Conservation (phyloP, 2,888 invertebrate genomes). For the Palloptera scutellata region DNA sequence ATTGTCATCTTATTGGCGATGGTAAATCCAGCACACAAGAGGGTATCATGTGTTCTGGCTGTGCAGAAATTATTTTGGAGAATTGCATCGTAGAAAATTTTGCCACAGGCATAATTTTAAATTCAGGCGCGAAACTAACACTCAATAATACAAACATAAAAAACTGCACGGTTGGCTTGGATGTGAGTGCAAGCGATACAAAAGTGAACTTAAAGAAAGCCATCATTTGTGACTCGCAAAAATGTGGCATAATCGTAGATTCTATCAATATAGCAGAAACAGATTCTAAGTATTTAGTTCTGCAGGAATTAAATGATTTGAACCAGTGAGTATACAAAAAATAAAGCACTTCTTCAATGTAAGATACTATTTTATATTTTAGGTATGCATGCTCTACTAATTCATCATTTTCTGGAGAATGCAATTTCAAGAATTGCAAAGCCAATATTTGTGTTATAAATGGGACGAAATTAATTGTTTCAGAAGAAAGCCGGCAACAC, state of each 20-base stretch:
- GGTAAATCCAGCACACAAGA: conserved; percentile 67
- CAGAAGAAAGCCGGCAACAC: conserved; percentile 9
- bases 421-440: conserved; percentile 37
- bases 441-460: conserved; percentile 38
- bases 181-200: conserved; percentile 51
- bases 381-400: conserved; percentile 26
- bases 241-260: conserved; percentile 67
- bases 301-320: conserved; percentile 35
- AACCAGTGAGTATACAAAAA: conserved; percentile 35
- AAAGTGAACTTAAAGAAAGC: conserved; percentile 65
- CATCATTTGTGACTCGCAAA: conserved; percentile 63
- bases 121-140: conserved; percentile 60
- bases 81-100: conserved; percentile 67
- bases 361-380: not conserved
- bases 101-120: conserved; percentile 66
- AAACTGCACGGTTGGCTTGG: conserved; percentile 54
- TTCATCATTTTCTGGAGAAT: conserved; percentile 37
- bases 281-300: conserved; percentile 40
- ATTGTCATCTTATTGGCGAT: conserved; percentile 67
- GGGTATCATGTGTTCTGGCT: conserved; percentile 66
- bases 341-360: not conserved
- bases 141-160: conserved; percentile 50
- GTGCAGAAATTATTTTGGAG: conserved; percentile 61
- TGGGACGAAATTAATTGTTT: conserved; percentile 28
- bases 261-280: conserved; percentile 49